These are phyloP conservation scores for Dermolepida albohirtum DNA, from an alignment of 2,888 invertebrate species.

Conservation along the genomic window DNA sequence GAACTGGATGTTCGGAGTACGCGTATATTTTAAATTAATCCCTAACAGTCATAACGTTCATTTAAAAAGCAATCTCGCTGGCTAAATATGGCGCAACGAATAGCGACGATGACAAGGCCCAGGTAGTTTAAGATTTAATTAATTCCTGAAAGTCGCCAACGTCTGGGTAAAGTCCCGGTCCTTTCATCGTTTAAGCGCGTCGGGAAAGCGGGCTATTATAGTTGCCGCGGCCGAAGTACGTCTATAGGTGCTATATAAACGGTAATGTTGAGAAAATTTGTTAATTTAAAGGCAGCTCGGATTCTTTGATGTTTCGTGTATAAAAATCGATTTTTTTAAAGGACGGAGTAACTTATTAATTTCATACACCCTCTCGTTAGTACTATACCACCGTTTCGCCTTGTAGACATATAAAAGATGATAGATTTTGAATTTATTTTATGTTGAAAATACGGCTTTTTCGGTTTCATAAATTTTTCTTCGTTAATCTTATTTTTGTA, in stretches of 20 bases:
- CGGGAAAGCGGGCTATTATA: conserved; percentile 5
- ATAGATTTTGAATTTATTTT: too few species aligned
- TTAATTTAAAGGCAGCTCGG: not conserved
- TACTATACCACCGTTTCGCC: too few species aligned
- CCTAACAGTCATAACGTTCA: conserved; percentile 5
- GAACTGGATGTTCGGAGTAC: not conserved
- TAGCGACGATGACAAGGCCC: not conserved
- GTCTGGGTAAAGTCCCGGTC: not conserved
- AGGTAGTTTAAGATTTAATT: conserved; percentile 18
- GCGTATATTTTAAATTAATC: conserved; percentile 5
- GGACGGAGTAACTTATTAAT: too few species aligned
- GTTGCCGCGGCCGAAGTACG: not conserved
- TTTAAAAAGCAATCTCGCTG: conserved; percentile 15
- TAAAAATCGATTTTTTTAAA: too few species aligned
- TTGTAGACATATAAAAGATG: too few species aligned
- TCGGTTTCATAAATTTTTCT: too few species aligned
- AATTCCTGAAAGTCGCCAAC: conserved; percentile 7
- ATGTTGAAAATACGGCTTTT: too few species aligned
- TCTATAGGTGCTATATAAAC: not conserved
- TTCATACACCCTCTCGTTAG: too few species aligned
- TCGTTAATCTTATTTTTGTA: too few species aligned
- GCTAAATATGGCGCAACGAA: conserved; percentile 9
- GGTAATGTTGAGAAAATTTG: not conserved
- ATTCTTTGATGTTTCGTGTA: too few species aligned
- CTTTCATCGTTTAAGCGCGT: conserved; percentile 8